Base-by-base conservation (phyloP, 2,113 vertebrate species). In the Periophthalmodon schlosseri region DNA sequence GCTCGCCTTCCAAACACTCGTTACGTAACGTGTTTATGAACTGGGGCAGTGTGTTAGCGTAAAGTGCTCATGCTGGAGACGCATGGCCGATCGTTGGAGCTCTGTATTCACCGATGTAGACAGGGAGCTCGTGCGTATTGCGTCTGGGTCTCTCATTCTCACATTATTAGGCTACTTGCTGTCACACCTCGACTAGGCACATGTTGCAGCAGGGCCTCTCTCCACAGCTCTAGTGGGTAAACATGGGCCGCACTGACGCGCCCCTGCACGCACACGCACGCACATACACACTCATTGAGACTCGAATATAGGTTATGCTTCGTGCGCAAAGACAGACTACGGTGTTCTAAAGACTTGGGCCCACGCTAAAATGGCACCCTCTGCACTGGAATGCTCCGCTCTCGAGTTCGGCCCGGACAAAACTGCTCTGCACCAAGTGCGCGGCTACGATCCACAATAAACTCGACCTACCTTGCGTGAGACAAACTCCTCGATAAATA, bases 151-250 rank as follows among this genome's bases (percentile, higher is more conserved):
- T 23, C 12, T 28, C 24, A 14, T 15, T 49, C 57, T 16, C 57
- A 60, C 24, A 60, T 60, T 1, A 28, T 13, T 13, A 28, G 57
- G 39, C 13, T 47, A n/a, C 75, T 69, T 76, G 82, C 81, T 84
- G 87, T 90, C 83, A 86, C 33, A 68, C 2, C 44, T 36, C 52
- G 10, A 18, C 63, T 12, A 13, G 67, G 80, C 87, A 89, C 89
- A 86, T 87, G 88, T 87, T 79, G 80, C 83, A 86, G 86, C 84
- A 66, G 77, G 90, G 87, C 90, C 88, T 84, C 64, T 2, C 0
- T 65, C 76, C 73, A 15, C 63, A 2, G 61, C 67, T 72, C 79
- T 20, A 44, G 9, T 11, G 39, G 13, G 72, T 70, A 79, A 87
- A 86, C 88, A 86, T 74, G 86, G 82, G 72, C 81, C 84, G 56